Conservation (phyloP, 2,113 vertebrate genomes). For the Emydura subglobosa region DNA sequence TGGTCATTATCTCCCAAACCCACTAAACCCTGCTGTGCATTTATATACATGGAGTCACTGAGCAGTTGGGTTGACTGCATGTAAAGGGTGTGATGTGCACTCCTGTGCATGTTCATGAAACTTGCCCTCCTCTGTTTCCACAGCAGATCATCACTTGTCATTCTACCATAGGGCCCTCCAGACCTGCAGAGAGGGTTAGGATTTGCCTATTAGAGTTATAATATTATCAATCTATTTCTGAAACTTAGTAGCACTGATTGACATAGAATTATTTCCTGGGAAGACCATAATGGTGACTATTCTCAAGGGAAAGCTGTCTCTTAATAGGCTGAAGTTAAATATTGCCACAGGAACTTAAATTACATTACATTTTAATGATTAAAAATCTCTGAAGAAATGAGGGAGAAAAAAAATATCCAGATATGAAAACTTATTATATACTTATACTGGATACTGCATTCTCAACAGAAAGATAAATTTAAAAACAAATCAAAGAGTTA, state of each 20-base stretch:
- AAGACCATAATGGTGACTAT: slow-evolving; percentile 33
- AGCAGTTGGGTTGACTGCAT: fast-evolving
- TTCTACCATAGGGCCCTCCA: neutral
- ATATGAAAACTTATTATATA: slow-evolving; percentile 28
- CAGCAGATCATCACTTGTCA: neutral
- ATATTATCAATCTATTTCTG: slow-evolving; percentile 40
- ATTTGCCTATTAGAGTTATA: slow-evolving; percentile 4
- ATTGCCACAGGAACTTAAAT: slow-evolving; percentile 39
- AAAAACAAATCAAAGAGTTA: neutral
- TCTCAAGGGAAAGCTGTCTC: slow-evolving; percentile 43
- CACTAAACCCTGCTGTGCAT: fast-evolving
- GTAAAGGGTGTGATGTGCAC: fast-evolving
- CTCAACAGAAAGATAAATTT: neutral
- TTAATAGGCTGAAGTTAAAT: slow-evolving; percentile 56
- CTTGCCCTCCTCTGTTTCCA: neutral
- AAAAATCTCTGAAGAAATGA: slow-evolving; percentile 47
- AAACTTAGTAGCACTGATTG: slow-evolving; percentile 30
- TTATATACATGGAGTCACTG: neutral
- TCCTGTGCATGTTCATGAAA: neutral
- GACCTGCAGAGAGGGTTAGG: neutral
- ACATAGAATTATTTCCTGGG: slow-evolving; percentile 41
- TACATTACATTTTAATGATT: slow-evolving; percentile 31
- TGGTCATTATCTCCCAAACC: neutral
- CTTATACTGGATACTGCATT: neutral
- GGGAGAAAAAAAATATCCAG: slow-evolving; percentile 4